phyloP scores from a whole-genome alignment of 2,888 invertebrate genomes.

The Acronicta leporina region DNA sequence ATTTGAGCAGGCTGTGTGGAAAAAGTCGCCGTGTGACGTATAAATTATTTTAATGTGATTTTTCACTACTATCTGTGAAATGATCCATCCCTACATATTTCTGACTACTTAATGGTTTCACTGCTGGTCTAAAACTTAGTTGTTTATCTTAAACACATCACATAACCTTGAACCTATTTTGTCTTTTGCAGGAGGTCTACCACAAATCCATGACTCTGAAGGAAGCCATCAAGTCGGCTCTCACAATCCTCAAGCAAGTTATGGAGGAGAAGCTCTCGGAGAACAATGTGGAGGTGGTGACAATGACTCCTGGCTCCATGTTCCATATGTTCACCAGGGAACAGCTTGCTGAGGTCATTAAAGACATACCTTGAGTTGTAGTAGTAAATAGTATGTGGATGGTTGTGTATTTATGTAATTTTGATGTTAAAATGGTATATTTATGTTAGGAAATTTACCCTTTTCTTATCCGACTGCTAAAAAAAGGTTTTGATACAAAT shows the following conservation, averaged over 20 bases:
- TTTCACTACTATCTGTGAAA: no score
- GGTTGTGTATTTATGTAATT: slow-evolving; percentile 24
- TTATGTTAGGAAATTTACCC: not conserved
- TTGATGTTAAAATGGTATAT: not conserved
- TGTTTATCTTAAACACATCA: no score
- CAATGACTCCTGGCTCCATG: slow-evolving; percentile 94
- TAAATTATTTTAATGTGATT: no score
- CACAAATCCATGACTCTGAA: slow-evolving; percentile 97
- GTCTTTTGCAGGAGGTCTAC: slow-evolving; percentile 88
- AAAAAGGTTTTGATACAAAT: no score
- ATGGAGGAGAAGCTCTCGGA: slow-evolving; percentile 99
- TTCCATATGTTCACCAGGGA: slow-evolving; percentile 97
- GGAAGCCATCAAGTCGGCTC: slow-evolving; percentile 96
- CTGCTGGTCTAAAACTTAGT: no score
- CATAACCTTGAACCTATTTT: not conserved
- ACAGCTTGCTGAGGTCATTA: slow-evolving; percentile 97
- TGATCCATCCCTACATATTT: no score
- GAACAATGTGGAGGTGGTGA: slow-evolving; percentile 99
- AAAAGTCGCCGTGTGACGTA: no score
- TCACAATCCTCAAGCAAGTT: slow-evolving; percentile 99
- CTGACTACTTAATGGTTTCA: no score
- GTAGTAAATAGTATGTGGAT: slow-evolving; percentile 26
- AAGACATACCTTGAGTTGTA: slow-evolving; percentile 90
- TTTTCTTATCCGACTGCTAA: no score
- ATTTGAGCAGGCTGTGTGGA: no score